phyloP scores from a whole-genome alignment of 2,888 invertebrate genomes.

The Microplitis manilae region DNA sequence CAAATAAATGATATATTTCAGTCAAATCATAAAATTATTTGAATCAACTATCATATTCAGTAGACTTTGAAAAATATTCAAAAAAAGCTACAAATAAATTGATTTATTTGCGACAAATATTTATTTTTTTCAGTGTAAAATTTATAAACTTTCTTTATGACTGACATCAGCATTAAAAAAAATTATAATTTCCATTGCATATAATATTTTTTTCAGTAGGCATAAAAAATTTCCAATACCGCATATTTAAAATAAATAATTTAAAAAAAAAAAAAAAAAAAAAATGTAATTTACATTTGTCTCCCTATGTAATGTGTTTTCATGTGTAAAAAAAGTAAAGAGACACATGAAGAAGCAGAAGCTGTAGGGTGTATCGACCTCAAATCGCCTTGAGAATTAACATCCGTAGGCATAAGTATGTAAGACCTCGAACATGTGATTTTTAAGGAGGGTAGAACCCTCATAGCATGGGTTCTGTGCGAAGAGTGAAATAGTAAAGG shows the following conservation, averaged over 20 bases:
- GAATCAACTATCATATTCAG: too few species aligned
- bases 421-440: conserved; percentile 25
- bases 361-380: conserved; percentile 32
- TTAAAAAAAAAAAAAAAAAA: not conserved
- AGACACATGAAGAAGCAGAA: conserved; percentile 12
- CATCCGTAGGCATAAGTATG: conserved; percentile 30
- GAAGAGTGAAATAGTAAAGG: conserved; percentile 17
- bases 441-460: conserved; percentile 21
- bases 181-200: too few species aligned
- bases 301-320: not conserved
- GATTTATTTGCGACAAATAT: too few species aligned
- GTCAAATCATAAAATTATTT: too few species aligned
- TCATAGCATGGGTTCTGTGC: not conserved
- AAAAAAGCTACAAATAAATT: too few species aligned
- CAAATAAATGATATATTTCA: too few species aligned
- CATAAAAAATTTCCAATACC: too few species aligned
- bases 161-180: too few species aligned
- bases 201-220: too few species aligned
- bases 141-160: too few species aligned
- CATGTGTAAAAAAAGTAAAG: not conserved
- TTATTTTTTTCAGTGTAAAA: too few species aligned
- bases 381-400: conserved; percentile 29
- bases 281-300: not conserved
- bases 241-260: not conserved
- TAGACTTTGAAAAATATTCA: too few species aligned